These are phyloP conservation scores for Sarcophaga variegata DNA, from an alignment of 2,888 invertebrate genomes.

Conservation along the genomic window DNA sequence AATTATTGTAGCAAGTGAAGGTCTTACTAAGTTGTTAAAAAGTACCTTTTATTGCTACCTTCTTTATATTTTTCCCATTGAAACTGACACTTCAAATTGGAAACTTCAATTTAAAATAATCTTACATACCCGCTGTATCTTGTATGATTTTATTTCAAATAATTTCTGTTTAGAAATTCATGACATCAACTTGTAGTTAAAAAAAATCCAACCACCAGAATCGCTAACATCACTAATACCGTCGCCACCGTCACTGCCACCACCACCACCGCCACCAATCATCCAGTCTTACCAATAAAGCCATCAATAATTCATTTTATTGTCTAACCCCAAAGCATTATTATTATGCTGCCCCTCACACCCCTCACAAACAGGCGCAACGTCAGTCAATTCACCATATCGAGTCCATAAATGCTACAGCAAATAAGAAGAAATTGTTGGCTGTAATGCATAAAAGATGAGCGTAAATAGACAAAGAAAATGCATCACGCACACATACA, in stretches of 20 bases:
- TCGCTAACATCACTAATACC: neutral
- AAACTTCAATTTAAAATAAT: neutral
- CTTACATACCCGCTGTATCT: neutral
- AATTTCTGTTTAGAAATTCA: conserved; percentile 35
- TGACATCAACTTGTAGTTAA: conserved; percentile 39
- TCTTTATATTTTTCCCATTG: too few relatives aligned
- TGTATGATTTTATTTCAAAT: neutral
- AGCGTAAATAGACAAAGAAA: conserved; percentile 51
- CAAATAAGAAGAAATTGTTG: conserved; percentile 23
- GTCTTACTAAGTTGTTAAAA: too few relatives aligned
- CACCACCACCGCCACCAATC: conserved; percentile 9
- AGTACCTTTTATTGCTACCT: too few relatives aligned
- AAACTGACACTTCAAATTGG: neutral
- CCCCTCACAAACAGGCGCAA: too few relatives aligned
- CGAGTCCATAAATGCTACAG: conserved; percentile 22
- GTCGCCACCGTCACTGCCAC: neutral
- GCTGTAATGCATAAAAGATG: conserved; percentile 69
- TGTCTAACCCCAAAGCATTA: conserved; percentile 29
- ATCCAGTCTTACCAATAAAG: neutral
- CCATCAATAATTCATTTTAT: conserved; percentile 54
- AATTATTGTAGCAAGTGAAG: too few relatives aligned
- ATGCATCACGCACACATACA: neutral
- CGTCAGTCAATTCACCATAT: neutral
- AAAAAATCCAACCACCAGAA: neutral
- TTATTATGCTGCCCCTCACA: too few relatives aligned